Evolutionary conservation across 2,888 invertebrate genomes (phyloP).

Genomic region (Xestobium rufovillosum): DNA sequence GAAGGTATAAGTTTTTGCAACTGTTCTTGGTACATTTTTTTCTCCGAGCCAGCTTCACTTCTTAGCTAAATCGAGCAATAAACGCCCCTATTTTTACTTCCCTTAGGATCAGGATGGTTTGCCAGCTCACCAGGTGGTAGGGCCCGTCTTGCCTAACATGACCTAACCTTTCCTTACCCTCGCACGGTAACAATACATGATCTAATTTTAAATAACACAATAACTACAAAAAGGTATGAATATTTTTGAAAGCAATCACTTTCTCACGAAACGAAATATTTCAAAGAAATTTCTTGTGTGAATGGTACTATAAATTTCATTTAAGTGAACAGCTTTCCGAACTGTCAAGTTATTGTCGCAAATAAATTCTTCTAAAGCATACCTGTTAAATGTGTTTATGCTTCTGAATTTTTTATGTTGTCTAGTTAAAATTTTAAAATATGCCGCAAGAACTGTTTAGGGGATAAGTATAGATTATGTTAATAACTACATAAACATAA

Average conservation of each 20-base stretch:
- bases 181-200: constrained; percentile 34
- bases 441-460: no score
- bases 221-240: constrained; percentile 34
- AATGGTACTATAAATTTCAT: no score
- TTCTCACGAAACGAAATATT: constrained; percentile 23
- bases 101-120: constrained; percentile 13
- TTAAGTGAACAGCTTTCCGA: no score
- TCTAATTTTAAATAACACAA: constrained; percentile 42
- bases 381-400: no score
- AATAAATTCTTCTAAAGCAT: no score
- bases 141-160: constrained; percentile 31
- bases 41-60: not conserved
- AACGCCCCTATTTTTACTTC: not conserved
- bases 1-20: constrained; percentile 26
- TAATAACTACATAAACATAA: no score
- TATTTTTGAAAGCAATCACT: constrained; percentile 32
- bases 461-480: no score
- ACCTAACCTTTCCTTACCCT: constrained; percentile 31
- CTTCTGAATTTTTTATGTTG: no score
- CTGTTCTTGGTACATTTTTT: constrained; percentile 19
- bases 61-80: no score
- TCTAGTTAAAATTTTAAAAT: no score
- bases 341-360: no score
- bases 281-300: not conserved
- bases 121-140: constrained; percentile 32